Evolutionary conservation across 2,797 vertebrate genomes (phyloP).

Genomic region (Paedocypris micromegethes): DNA sequence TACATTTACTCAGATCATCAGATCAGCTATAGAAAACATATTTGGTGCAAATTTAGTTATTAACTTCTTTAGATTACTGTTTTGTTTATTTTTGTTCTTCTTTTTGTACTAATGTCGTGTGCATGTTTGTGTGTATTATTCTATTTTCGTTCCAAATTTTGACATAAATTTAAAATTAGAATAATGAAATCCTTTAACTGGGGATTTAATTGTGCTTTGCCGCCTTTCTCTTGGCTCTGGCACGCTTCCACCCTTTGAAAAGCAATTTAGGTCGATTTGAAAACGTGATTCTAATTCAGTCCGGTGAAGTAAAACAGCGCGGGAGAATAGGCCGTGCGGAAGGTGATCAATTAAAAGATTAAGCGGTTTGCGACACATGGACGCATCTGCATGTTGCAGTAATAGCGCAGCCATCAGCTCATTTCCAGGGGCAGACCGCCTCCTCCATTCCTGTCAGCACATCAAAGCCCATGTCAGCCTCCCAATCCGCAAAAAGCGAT

Average conservation of each 20-base stretch:
- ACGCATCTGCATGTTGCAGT: conserved; percentile 84
- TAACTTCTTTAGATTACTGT: too few species aligned
- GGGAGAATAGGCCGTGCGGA: conserved; percentile 70
- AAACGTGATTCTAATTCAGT: conserved; percentile 63
- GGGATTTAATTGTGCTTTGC: conserved; percentile 17
- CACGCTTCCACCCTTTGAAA: conserved; percentile 57
- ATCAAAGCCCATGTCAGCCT: conserved; percentile 89
- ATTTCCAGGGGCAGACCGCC: conserved; percentile 86
- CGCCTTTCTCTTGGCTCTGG: neutral
- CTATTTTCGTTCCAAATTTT: too few species aligned
- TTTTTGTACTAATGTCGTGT: too few species aligned
- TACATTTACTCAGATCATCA: too few species aligned
- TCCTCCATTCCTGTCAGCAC: conserved; percentile 81
- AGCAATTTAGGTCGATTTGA: conserved; percentile 65
- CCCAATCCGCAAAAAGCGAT: conserved; percentile 85
- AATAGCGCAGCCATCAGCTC: conserved; percentile 97
- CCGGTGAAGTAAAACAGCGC: conserved; percentile 49
- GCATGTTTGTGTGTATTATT: too few species aligned
- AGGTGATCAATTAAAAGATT: conserved; percentile 99
- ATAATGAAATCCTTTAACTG: conserved; percentile 20
- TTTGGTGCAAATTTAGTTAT: too few species aligned
- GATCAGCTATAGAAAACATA: too few species aligned
- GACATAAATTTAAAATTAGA: too few species aligned
- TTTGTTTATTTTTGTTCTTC: too few species aligned
- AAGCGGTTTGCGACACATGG: conserved; percentile 93